Evolutionary conservation across 2,888 invertebrate species (phyloP), one percentile per base, ranked within the genome.

Genomic region (Mamestra brassicae): DNA sequence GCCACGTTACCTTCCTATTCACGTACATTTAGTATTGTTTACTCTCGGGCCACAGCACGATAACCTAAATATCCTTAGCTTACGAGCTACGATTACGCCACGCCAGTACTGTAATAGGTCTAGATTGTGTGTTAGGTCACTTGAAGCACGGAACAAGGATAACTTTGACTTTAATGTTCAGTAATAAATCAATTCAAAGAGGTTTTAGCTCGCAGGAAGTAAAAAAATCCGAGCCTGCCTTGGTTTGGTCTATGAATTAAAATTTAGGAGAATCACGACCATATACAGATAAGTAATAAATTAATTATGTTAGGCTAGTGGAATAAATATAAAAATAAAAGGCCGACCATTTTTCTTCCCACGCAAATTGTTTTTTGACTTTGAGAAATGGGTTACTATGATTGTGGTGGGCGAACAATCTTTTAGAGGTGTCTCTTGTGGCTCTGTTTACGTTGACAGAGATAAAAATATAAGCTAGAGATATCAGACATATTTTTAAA

Each of bases 1-100:
- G 60, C 58, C 54, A 26, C 47, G 47, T 72, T 73, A 67, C 78
- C 52, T 67, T 73, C 63, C 54, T 67, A 66, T 70, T 47, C 74
- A 76, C 83, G 69, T 76, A 68, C 66, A 63, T 57, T 73, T 86
- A 83, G 78, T 81, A 70, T 86, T 85, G 83, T 85, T 86, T 81
- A 78, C 79, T 69, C 54, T 15, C 17, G 7, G 52, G 17, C 52
- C 52, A 62, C 60, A 71, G 57, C 68, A 76, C 79, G 75, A 85
- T 86, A 86, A 85, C 85, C 86, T 75, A 76, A 76, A 86, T 85
- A 83, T 75, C 66, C 61, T 61, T 71, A 52, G 77, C 55, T 84
- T 77, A 61, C 71, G 64, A 78, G 7, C 45, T 75, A 73, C 71
- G 78, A 77, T 78, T 76, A 78, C 63, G 54, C 63, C 74, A 78